Evolutionary conservation across 2,797 vertebrate species (phyloP), one percentile per base, ranked within the genome.

Genomic region (Holocentrus rufus): DNA sequence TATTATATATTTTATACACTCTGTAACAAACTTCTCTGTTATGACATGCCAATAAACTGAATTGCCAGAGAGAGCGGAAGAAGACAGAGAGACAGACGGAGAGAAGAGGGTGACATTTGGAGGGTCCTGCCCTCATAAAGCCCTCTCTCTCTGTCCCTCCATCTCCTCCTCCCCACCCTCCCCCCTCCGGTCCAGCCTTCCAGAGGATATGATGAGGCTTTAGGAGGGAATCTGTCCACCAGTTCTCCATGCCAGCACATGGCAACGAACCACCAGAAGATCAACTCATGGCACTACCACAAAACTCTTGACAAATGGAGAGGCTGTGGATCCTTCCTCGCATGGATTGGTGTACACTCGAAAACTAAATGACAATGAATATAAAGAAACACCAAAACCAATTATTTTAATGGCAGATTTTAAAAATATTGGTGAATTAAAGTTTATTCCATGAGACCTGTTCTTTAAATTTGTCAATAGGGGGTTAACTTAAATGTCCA

Each of bases 151-250:
- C 15, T 42, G 59, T 67, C 75, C 34, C 53, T 54, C 60, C 31
- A 22, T 74, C 69, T 68, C 65, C 27, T 73, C 59, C 59, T 53
- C 74, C 69, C 56, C 36, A 42, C 54, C 50, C 63, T 56, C 22
- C 23, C 72, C 65, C 76, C 77, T 81, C 69, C 23, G 2, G 59
- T 34, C 47, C 69, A 85, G 75, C 62, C 79, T 83, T 86, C 70
- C 83, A 75, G 74, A 65, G 85, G 89, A 92, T 91, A 81, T 85
- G 73, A 60, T 0, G 2, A 20, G 83, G 82, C 79, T 90, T 90
- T 76, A 54, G 69, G 61, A 74, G 55, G 66, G 86, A 89, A 72
- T 87, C 90, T 81, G 85, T 88, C 84, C 85, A 52, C 77, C 69
- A 36, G 62, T 65, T 82, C 36, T 39, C 10, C 46, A 15, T 74